A percentile compares a stretch with the other conserved stretches of the same genome.
phyloP scores from a whole-genome alignment of 2,797 vertebrate species.

The Chiloscyllium punctatum region DNA sequence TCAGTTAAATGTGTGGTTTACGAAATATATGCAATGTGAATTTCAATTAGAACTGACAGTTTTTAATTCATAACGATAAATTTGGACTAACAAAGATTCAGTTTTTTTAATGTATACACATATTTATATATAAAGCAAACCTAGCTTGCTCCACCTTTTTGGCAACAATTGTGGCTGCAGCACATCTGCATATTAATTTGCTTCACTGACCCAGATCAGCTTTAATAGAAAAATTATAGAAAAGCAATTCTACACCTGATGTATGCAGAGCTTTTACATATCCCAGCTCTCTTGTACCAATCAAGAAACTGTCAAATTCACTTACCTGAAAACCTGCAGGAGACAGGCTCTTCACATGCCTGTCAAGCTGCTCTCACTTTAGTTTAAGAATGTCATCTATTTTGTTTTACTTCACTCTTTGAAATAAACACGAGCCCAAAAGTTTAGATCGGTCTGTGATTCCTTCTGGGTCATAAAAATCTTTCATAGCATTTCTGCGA shows the following conservation, averaged over 20 bases:
- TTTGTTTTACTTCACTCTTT: background rate
- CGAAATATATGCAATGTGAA: background rate
- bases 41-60: background rate
- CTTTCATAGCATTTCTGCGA: background rate
- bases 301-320: conserved; percentile 12
- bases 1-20: background rate
- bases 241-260: background rate
- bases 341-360: background rate
- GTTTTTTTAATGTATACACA: background rate
- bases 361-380: background rate
- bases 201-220: background rate
- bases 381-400: background rate
- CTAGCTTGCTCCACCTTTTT: background rate
- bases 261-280: background rate
- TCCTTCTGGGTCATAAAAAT: background rate
- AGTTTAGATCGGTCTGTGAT: background rate
- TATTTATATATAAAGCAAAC: too few relatives aligned
- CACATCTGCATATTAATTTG: background rate
- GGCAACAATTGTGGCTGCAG: background rate
- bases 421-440: background rate
- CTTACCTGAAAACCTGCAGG: background rate
- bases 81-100: background rate
- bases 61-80: background rate
- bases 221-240: background rate
- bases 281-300: conserved; percentile 2